Base-by-base conservation (phyloP, 2,113 vertebrate species). In the Orcinus orca region DNA sequence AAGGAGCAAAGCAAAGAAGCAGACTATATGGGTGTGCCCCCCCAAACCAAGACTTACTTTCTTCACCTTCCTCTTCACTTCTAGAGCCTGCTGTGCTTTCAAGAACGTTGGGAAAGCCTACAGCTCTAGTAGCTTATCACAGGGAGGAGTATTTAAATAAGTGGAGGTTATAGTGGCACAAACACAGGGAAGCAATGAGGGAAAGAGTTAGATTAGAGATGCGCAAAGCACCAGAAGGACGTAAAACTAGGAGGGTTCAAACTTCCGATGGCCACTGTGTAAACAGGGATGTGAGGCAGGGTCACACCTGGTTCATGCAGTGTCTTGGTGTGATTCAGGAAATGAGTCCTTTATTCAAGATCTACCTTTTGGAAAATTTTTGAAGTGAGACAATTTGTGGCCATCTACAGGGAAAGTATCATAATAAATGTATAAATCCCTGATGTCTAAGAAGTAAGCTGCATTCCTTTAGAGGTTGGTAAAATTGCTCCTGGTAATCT, bases 291-390 rank as follows among this genome's bases (percentile, higher is more conserved):
- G 25, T 11, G 23, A 71, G 15, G 4, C 2, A 36, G 21, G 14
- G 21, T 12, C 20, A 3, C 53, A 17, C 4, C 8, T 47, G 13
- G 15, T 33, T 20, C 23, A 3, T 21, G 6, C 0, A 3, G 14
- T 33, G 5, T 73, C 20, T 74, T 33, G 10, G 1, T 94, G 6
- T 83, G 71, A 77, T 44, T 95, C 87, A 83, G 26, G 29, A 76
- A 21, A 76, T 23, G 0, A 86, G 8, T 60, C 10, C 6, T 68
- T 82, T 63, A 18, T 31, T 18, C 12, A 44, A 47, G 29, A 29
- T 0, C 62, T 20, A 53, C 18, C 1, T 29, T 71, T 62, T 36
- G 4, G 20, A 29, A 89, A 84, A 23, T 62, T 88, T 58, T 77
- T 88, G 38, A 85, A 71, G 25, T 89, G 41, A 44, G 5, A 47